phyloP scores from a whole-genome alignment of 2,113 vertebrate species.

The Anarrhichthys ocellatus region DNA sequence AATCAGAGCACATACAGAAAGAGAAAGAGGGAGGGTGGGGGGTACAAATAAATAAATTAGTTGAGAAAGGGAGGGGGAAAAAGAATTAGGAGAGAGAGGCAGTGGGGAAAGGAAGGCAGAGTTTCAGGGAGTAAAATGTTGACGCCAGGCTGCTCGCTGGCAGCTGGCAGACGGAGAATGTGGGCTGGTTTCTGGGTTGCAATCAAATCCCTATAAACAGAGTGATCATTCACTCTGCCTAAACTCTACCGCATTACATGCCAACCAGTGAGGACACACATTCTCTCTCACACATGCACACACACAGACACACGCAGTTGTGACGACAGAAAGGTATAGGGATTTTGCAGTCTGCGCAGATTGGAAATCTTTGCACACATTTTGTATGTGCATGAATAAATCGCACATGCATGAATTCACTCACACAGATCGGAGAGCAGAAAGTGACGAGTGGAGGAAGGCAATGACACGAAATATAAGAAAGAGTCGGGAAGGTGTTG shows the following conservation, averaged over 20 bases:
- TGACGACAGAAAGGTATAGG: conserved; percentile 37
- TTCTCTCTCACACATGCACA: conserved; percentile 15
- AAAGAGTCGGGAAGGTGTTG: conserved; percentile 36
- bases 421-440: conserved; percentile 9
- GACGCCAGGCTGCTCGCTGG: conserved; percentile 69
- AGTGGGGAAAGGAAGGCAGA: conserved; percentile 48
- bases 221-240: conserved; percentile 80
- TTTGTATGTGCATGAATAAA: conserved; percentile 36
- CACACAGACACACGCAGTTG: conserved; percentile 26
- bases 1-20: conserved; percentile 70
- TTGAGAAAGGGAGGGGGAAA: conserved; percentile 57
- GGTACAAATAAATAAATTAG: conserved; percentile 58
- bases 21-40: background rate
- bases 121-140: conserved; percentile 70
- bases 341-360: conserved; percentile 20
- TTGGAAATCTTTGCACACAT: conserved; percentile 36
- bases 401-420: conserved; percentile 14
- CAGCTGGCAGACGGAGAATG: conserved; percentile 70
- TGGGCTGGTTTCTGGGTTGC: conserved; percentile 71
- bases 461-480: conserved; percentile 35
- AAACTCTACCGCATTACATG: conserved; percentile 63
- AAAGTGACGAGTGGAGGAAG: conserved; percentile 30
- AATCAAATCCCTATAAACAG: conserved; percentile 82
- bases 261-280: conserved; percentile 55
- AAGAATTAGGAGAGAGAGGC: conserved; percentile 53